Evolutionary conservation across 2,113 vertebrate species (phyloP).

Genomic region (Odobenus rosmarus): DNA sequence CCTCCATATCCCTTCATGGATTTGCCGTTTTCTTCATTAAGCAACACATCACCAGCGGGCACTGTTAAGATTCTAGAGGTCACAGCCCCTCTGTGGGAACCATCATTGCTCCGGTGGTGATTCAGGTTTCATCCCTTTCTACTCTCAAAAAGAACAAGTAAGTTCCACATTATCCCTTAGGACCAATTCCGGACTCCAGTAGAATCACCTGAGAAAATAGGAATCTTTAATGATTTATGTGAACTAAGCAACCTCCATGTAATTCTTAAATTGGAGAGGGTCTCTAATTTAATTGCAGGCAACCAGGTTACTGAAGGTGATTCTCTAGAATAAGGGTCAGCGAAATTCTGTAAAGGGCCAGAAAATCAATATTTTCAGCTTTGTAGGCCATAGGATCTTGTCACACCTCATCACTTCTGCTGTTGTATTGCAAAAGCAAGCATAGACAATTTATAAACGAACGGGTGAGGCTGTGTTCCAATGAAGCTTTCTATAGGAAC

Average conservation of each 20-base stretch:
- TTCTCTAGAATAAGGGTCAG: slow-evolving; percentile 2
- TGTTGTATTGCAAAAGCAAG: neutral
- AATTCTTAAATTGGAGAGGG: neutral
- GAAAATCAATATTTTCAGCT: neutral
- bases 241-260: neutral
- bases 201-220: slow-evolving; percentile 28
- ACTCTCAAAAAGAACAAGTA: slow-evolving; percentile 5
- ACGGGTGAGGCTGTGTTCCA: neutral
- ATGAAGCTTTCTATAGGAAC: slow-evolving; percentile 2
- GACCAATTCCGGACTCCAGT: neutral
- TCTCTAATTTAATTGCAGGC: neutral
- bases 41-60: neutral
- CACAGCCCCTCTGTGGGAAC: neutral
- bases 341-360: neutral
- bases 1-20: neutral
- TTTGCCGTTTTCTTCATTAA: slow-evolving; percentile 20
- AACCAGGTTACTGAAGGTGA: neutral
- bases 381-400: neutral
- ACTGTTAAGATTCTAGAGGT: neutral
- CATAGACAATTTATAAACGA: neutral
- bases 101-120: neutral
- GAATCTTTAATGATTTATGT: neutral
- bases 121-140: neutral
- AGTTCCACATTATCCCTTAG: neutral
- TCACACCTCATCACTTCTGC: neutral